A percentile compares a stretch with the other conserved stretches of the same genome.
Evolutionary conservation across 2,888 invertebrate genomes (phyloP).

Genomic region (Ophraella communa): DNA sequence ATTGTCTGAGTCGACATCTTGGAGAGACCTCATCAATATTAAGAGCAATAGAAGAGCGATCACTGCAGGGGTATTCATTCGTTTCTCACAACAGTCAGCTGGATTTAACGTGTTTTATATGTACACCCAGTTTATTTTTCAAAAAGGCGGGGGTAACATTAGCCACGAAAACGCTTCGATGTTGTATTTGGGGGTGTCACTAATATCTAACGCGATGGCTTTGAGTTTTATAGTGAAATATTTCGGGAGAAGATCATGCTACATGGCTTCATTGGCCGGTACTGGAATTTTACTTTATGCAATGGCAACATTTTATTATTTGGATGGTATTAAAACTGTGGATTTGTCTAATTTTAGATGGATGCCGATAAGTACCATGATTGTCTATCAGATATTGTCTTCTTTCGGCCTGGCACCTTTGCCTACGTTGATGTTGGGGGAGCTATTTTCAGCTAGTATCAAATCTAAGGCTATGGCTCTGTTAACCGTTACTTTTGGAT

Average conservation of each 20-base stretch:
- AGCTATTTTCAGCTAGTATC: slow-evolving; percentile 46
- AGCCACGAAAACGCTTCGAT: slow-evolving; percentile 46
- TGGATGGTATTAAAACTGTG: slow-evolving; percentile 38
- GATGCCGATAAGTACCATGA: slow-evolving; percentile 48
- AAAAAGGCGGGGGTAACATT: slow-evolving; percentile 49
- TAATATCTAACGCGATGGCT: slow-evolving; percentile 9
- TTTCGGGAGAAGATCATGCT: slow-evolving; percentile 46
- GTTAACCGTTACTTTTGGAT: slow-evolving; percentile 45
- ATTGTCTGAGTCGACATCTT: slow-evolving; percentile 49
- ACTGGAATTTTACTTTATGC: slow-evolving; percentile 37
- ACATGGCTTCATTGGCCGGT: slow-evolving; percentile 43
- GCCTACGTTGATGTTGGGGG: slow-evolving; percentile 46
- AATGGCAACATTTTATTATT: slow-evolving; percentile 47
- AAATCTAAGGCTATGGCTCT: slow-evolving; percentile 44
- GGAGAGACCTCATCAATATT: slow-evolving; percentile 49
- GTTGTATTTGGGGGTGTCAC: not conserved
- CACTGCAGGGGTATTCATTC: slow-evolving; percentile 44
- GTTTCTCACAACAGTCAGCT: slow-evolving; percentile 49
- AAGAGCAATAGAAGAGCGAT: slow-evolving; percentile 48
- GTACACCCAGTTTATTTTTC: slow-evolving; percentile 51
- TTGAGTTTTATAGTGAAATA: slow-evolving; percentile 38
- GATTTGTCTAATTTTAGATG: slow-evolving; percentile 41
- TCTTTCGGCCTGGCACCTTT: slow-evolving; percentile 44
- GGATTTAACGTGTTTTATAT: slow-evolving; percentile 47
- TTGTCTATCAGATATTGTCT: slow-evolving; percentile 27